Conservation (phyloP, 2,888 invertebrate species). For the Sympetrum striolatum region DNA sequence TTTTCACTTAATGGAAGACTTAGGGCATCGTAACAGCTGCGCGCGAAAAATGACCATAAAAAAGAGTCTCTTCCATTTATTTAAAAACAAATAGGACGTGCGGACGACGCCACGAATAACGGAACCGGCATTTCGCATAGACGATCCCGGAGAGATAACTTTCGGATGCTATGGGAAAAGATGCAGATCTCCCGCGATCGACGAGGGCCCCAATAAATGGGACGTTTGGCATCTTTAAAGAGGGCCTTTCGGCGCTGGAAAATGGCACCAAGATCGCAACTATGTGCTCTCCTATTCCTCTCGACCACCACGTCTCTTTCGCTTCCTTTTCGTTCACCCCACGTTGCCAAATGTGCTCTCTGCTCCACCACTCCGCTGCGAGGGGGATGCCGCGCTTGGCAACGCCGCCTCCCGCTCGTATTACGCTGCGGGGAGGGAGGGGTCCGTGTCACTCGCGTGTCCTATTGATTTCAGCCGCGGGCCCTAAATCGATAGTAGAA, state of each 20-base stretch:
- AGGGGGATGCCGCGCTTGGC: neutral
- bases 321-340: neutral
- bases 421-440: neutral
- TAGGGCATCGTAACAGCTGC: too few relatives aligned
- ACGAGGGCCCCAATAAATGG: neutral
- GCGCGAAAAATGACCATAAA: too few relatives aligned
- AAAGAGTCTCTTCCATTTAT: too few relatives aligned
- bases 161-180: too few relatives aligned
- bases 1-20: too few relatives aligned
- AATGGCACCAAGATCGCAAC: neutral
- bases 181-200: neutral
- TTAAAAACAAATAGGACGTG: too few relatives aligned
- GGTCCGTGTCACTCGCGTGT: constrained; percentile 17
- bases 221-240: neutral
- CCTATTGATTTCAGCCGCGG: constrained; percentile 35
- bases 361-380: neutral
- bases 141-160: too few relatives aligned
- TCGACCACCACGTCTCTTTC: neutral
- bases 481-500: constrained; percentile 14
- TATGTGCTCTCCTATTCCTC: neutral
- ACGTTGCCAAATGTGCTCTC: neutral
- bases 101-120: too few relatives aligned
- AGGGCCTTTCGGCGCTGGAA: neutral
- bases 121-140: too few relatives aligned
- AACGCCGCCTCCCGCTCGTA: neutral